These are phyloP conservation scores for Plutella xylostella DNA, from an alignment of 2,888 invertebrate genomes.

Conservation along the genomic window DNA sequence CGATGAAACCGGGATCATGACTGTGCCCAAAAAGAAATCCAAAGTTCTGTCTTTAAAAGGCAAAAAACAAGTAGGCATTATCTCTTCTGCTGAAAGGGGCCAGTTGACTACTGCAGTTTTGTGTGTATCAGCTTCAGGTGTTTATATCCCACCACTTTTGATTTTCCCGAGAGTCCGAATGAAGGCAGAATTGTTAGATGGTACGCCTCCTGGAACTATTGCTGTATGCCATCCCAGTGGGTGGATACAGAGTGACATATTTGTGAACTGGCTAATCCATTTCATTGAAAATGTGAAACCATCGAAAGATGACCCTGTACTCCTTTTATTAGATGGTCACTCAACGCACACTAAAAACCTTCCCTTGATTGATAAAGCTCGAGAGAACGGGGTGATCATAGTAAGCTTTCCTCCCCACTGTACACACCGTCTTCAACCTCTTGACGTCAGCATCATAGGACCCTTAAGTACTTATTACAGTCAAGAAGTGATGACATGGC, in stretches of 20 bases:
- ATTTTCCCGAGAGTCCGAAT: conserved; percentile 26
- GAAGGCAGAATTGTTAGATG: conserved; percentile 23
- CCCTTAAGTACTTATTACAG: neutral
- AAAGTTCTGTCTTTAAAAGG: conserved; percentile 12
- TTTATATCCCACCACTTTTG: conserved; percentile 12
- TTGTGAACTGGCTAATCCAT: no score
- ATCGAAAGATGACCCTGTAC: no score
- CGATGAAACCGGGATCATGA: conserved; percentile 9
- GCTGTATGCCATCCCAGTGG: conserved; percentile 22
- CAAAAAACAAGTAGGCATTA: conserved; percentile 14
- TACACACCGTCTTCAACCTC: neutral
- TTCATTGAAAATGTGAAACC: no score
- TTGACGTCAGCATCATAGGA: neutral
- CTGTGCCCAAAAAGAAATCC: conserved; percentile 10
- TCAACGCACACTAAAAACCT: neutral
- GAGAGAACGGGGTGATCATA: neutral
- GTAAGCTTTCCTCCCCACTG: neutral
- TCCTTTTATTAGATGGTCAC: no score
- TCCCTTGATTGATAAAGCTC: neutral
- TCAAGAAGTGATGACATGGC: neutral
- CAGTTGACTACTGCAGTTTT: conserved; percentile 12
- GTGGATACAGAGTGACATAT: no score
- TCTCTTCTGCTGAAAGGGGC: conserved; percentile 15
- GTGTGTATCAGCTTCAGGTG: conserved; percentile 13
- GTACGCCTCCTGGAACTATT: conserved; percentile 24